phyloP scores from a whole-genome alignment of 2,888 invertebrate species.

The Globia sparganii region DNA sequence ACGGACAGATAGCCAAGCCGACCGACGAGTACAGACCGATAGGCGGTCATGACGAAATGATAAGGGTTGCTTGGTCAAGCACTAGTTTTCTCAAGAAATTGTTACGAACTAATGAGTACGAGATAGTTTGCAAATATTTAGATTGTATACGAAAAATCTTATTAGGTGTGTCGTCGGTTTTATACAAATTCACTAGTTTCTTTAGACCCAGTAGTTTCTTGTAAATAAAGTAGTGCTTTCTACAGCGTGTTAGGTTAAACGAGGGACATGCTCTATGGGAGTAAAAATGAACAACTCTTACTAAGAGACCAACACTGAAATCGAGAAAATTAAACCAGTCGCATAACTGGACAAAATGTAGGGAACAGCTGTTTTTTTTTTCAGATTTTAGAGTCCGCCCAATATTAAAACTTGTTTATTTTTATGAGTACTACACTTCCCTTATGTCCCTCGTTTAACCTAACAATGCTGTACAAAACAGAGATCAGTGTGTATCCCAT shows the following conservation, averaged over 20 bases:
- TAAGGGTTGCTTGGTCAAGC: not conserved
- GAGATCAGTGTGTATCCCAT: conserved; percentile 60
- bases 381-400: no score
- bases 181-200: not conserved
- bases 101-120: not conserved
- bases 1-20: no score
- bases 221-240: not conserved
- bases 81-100: not conserved
- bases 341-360: no score
- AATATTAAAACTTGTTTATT: no score
- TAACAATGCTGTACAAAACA: conserved; percentile 1
- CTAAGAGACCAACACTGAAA: no score
- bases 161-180: not conserved
- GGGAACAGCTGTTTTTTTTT: no score
- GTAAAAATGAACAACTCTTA: no score
- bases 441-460: no score
- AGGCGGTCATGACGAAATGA: not conserved
- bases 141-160: not conserved
- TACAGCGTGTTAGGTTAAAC: no score
- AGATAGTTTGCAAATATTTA: not conserved
- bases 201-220: not conserved
- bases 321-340: no score
- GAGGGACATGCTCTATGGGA: no score
- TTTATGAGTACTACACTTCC: no score
- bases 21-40: not conserved